These are phyloP conservation scores for Sinelater perroti DNA, from an alignment of 2,888 invertebrate species.

Conservation along the genomic window DNA sequence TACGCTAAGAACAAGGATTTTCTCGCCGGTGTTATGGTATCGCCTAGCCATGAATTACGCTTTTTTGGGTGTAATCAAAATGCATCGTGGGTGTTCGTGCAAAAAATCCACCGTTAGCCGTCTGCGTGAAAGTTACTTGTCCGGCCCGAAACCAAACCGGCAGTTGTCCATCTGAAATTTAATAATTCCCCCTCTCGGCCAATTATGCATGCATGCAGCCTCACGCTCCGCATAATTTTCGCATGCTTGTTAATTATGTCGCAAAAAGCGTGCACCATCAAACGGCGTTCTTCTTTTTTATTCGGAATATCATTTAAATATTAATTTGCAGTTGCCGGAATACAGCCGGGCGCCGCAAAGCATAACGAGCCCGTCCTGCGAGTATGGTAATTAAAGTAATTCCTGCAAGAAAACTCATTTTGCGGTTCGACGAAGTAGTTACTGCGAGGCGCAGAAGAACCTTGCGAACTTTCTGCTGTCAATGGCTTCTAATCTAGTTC, in stretches of 20 bases:
- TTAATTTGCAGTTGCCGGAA: neutral
- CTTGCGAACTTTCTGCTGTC: conserved; percentile 33
- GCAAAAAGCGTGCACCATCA: neutral
- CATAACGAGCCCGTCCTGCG: conserved; percentile 1
- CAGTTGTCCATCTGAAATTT: conserved; percentile 1
- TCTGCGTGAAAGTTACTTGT: conserved; percentile 8
- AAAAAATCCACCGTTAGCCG: conserved; percentile 1
- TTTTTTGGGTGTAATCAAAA: neutral
- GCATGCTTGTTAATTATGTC: neutral
- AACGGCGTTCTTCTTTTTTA: neutral
- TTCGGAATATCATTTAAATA: conserved; percentile 9
- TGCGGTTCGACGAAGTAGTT: conserved; percentile 32
- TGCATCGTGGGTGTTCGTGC: neutral
- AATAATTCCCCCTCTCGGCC: neutral
- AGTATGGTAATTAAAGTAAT: conserved; percentile 17
- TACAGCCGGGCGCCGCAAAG: neutral
- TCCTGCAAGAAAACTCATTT: conserved; percentile 30
- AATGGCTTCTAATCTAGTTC: conserved; percentile 40
- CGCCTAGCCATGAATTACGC: neutral
- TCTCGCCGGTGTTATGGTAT: neutral
- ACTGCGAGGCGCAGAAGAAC: conserved; percentile 25
- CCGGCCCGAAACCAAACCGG: neutral
- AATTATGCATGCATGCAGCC: conserved; percentile 7
- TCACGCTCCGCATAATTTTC: too few species aligned
- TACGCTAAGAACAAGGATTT: too few species aligned